Evolutionary conservation across 2,113 vertebrate species (phyloP), one percentile per base, ranked within the genome.

Genomic region (Hippolais icterina): DNA sequence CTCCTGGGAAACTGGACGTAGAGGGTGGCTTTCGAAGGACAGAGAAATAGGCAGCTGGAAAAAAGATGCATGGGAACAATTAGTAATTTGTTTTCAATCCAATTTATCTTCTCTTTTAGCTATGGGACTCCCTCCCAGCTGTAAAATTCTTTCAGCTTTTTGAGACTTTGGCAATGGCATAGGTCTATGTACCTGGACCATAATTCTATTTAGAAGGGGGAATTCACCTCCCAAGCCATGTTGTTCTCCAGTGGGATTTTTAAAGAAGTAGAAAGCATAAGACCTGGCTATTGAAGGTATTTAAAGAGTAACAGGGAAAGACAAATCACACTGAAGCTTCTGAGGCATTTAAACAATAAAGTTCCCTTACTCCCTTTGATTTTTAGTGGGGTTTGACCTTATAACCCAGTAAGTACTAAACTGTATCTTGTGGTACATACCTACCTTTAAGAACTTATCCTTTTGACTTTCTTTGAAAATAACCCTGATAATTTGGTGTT

Each of bases 11-110:
- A 86, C 42, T 90, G 82, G 92, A 68, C 5, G 14, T 56, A 60
- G 54, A 90, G 44, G 72, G 15, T 74, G 83, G 39, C 68, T 93
- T 94, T 86, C 89, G 93, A 87, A 93, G 81, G 56, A 83, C 74
- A 90, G 82, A 93, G 64, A 83, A 81, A 87, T 57, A 93, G 68
- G 82, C 75, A 87, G 70, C 56, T 89, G 54, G 59, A 64, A 72
- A 76, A 93, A 70, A 90, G 83, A 90, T 23, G 44, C 53, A 74
- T 25, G 17, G 35, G 50, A 92, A 93, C 18, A 85, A 28, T 27
- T 59, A 86, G 42, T 61, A 75, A 44, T 33, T 85, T 86, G 21
- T 31, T 88, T 72, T 69, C 49, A 61, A 16, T n/a, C 16, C 60
- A 84, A 10, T 89, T 83, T 94, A 78, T 24, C 42, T 87, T 59